Evolutionary conservation across 2,797 vertebrate genomes (phyloP).

Genomic region (Sebastes oblongus): DNA sequence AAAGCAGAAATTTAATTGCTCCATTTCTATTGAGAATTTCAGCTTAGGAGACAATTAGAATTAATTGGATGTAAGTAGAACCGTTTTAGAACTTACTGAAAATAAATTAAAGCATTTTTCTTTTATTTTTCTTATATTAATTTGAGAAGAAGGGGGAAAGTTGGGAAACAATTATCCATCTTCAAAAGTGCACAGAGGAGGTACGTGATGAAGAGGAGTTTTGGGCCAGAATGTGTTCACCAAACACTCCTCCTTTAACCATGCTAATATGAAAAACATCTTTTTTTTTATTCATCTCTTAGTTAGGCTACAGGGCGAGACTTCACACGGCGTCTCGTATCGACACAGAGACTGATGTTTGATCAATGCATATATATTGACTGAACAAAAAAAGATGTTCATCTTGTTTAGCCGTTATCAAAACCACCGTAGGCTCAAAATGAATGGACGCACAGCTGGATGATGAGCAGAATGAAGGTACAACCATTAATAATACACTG

Average conservation of each 20-base stretch:
- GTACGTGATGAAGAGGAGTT: conserved; percentile 13
- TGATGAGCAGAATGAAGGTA: background rate
- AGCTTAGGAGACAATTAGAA: conserved; percentile 80
- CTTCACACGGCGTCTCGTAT: background rate
- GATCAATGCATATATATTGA: conserved; percentile 26
- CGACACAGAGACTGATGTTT: conserved; percentile 8
- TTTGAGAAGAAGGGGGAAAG: conserved; percentile 49
- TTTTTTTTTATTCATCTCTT: background rate
- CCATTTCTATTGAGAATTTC: conserved; percentile 83
- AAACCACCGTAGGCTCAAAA: background rate
- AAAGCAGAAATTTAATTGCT: conserved; percentile 81
- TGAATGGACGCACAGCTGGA: conserved; percentile 4
- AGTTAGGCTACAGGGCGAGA: background rate
- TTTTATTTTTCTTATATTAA: conserved; percentile 68
- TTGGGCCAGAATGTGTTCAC: background rate
- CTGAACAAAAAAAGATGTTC: conserved; percentile 17
- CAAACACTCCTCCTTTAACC: background rate
- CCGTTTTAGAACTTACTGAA: conserved; percentile 72
- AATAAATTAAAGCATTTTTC: conserved; percentile 74
- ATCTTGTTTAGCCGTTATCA: background rate
- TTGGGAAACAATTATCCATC: conserved; percentile 60
- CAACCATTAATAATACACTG: background rate
- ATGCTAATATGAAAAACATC: background rate
- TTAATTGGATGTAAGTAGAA: conserved; percentile 79
- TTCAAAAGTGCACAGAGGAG: conserved; percentile 44